Conservation (phyloP, 2,797 vertebrate genomes). For the Pipistrellus pipistrellus region DNA sequence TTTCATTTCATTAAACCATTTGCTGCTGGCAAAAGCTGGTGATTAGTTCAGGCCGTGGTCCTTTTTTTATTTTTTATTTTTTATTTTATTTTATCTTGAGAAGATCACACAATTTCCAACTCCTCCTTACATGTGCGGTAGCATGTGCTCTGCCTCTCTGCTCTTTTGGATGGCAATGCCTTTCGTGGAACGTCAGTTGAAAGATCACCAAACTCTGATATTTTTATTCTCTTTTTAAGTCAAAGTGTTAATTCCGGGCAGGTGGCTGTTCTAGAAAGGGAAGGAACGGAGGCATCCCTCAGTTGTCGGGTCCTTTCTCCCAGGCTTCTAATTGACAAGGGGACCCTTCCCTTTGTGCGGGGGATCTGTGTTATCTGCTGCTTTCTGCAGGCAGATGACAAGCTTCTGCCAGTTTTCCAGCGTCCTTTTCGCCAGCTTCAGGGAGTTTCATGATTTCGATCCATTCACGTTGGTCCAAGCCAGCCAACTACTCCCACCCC, state of each 20-base stretch:
- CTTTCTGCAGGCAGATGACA: slow-evolving; percentile 83
- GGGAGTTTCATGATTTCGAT: slow-evolving; percentile 80
- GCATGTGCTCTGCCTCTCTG: not conserved
- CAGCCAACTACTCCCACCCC: slow-evolving; percentile 84
- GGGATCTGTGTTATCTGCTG: slow-evolving; percentile 69
- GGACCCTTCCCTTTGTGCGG: slow-evolving; percentile 76
- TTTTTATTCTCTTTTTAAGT: slow-evolving; percentile 82
- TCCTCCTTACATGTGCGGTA: not conserved
- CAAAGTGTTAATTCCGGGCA: slow-evolving; percentile 82
- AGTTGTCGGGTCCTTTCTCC: slow-evolving; percentile 69
- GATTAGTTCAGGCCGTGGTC: slow-evolving; percentile 78
- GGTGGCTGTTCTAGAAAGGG: slow-evolving; percentile 77
- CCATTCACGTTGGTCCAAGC: slow-evolving; percentile 84
- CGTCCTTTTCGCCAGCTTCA: slow-evolving; percentile 79
- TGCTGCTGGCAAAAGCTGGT: slow-evolving; percentile 56
- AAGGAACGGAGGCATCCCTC: slow-evolving; percentile 30
- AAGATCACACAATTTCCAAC: slow-evolving; percentile 63
- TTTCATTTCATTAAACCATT: slow-evolving; percentile 64
- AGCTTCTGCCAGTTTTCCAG: slow-evolving; percentile 78
- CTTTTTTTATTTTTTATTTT: not conserved
- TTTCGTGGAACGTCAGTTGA: slow-evolving; percentile 75
- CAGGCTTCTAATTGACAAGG: slow-evolving; percentile 80
- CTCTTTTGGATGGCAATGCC: slow-evolving; percentile 49
- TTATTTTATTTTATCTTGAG: slow-evolving; percentile 33
- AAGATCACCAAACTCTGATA: slow-evolving; percentile 74